A percentile compares a stretch with the other conserved stretches of the same genome.
Conservation (phyloP, 1,140 invertebrate genomes). For the Nasonia longicornis region DNA sequence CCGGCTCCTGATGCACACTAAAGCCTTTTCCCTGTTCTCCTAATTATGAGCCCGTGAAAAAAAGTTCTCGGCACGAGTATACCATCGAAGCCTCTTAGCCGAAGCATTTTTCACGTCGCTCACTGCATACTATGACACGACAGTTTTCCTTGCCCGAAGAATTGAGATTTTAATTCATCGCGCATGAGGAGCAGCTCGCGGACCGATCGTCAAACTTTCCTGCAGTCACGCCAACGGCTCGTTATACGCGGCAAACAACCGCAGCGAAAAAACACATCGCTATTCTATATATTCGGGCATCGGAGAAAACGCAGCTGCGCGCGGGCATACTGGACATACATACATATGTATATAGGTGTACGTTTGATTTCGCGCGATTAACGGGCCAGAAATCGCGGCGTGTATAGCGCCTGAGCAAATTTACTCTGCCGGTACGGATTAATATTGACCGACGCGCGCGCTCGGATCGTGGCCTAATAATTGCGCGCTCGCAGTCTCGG, state of each 20-base stretch:
- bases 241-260: neutral
- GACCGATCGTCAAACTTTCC: neutral
- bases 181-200: neutral
- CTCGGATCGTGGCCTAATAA: too few species aligned
- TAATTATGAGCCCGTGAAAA: neutral
- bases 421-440: neutral
- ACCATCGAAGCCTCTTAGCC: neutral
- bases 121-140: too few species aligned
- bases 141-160: neutral
- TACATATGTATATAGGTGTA: neutral
- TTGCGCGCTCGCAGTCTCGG: neutral
- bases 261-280: neutral
- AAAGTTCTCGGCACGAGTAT: neutral
- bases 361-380: neutral
- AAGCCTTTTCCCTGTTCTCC: neutral
- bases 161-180: neutral
- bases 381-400: neutral
- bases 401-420: neutral
- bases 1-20: neutral
- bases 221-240: neutral
- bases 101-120: neutral
- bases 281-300: neutral
- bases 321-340: too few species aligned
- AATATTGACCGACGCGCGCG: slow-evolving; percentile 20
- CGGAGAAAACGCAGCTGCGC: too few species aligned